Evolutionary conservation across 2,113 vertebrate genomes (phyloP), one percentile per base, ranked within the genome.

Genomic region (Colius striatus): DNA sequence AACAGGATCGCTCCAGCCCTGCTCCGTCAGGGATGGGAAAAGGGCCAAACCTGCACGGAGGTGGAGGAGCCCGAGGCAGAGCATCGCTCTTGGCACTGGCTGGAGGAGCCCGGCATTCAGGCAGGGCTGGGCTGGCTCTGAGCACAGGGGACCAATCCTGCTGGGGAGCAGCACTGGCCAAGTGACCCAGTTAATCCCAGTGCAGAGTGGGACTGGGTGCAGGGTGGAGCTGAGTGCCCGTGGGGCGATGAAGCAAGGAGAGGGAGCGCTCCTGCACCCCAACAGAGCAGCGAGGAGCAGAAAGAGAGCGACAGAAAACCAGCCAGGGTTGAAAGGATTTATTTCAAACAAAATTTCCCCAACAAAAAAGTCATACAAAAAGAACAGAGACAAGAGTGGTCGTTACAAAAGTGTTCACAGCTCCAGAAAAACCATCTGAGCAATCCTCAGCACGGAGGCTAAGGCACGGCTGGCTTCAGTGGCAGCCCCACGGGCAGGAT

Each of bases 361-460:
- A 62, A 65, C 17, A 29, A 86, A 25, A 41, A 77, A 58, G 41
- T 67, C 0, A 1, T 96, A 93, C 57, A 83, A 95, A 95, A 96
- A 65, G 50, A 77, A n/a, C 1, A 43, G 43, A 92, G 67, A 90
- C 50, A 47, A 83, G 80, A 76, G 76, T 61, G 83, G 68, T 95
- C 45, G 0, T 45, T 92, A 90, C 36, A 87, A 92, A 96, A 94
- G 83, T 74, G 79, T 67, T 92, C 83, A 87, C 82, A 77, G 68
- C 50, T 85, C 91, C 11, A 43, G 65, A 48, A 8, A 23, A 45
- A 84, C 92, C 80, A 70, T 26, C 90, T 92, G 93, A 95, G 92
- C 90, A 89, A 96, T 17, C 89, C 55, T 36, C 57, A 2, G 94
- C 47, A 1, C 9, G 1, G 73, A 51, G 73, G 75, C 48, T 10